Evolutionary conservation across 2,113 vertebrate species (phyloP), one percentile per base, ranked within the genome.

Genomic region (Osmerus eperlanus): DNA sequence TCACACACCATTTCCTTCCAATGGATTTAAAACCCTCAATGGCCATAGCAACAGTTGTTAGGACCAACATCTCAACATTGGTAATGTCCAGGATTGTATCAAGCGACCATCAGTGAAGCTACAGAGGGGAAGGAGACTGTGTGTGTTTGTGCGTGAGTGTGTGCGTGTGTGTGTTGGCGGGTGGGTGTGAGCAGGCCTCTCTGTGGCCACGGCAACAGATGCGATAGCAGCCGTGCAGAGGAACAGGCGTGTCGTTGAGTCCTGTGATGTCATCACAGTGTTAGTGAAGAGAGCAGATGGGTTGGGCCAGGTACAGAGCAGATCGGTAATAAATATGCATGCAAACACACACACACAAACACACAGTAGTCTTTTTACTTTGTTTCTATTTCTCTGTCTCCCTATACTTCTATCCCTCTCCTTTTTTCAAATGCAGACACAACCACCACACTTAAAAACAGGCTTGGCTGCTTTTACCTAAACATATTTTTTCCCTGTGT

Each of bases 1-100:
- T 91, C 90, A 92, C 91, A 91, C 82, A 75, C 86, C 86, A 86
- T 91, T 92, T 89, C 80, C 80, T 87, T 90, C 81, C 82, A 81
- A 89, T 86, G 84, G 84, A 87, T 87, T 87, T 85, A 89, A 90
- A 91, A 87, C 81, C 89, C 85, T 15, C 56, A 77, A 83, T 70
- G 79, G 74, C 82, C 82, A 79, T 81, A 84, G 81, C 83, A 83
- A 80, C 82, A 85, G 81, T 84, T 87, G 83, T 80, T 88, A 81
- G 76, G 56, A 81, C 85, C 78, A 86, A 84, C 82, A 83, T 81
- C 86, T 82, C 84, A 74, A 83, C 84, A 81, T 81, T 81, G 69
- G 77, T 80, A 85, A 88, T 72, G 80, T 86, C 80, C 78, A 71
- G 36, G 5, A 41, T 41, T 0, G 36, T 41, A 79, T 63, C 55